Evolutionary conservation across 2,797 vertebrate genomes (phyloP).

Genomic region (Pagetopsis macropterus): DNA sequence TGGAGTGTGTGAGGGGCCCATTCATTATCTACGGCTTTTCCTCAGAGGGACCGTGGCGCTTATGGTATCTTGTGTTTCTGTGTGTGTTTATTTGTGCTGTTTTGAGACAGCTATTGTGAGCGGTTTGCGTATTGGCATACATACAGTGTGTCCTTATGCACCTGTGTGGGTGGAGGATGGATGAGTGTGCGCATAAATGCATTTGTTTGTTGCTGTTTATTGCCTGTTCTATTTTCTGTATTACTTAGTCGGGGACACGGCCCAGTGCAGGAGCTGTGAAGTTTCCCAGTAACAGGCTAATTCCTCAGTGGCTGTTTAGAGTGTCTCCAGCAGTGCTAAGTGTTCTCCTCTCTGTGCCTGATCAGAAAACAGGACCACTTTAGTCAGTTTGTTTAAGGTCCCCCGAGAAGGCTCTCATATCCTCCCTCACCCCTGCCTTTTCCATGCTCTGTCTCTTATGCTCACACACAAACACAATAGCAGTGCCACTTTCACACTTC

Average conservation of each 20-base stretch:
- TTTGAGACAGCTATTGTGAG: slow-evolving; percentile 34
- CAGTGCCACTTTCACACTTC: slow-evolving; percentile 15
- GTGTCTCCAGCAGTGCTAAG: slow-evolving; percentile 80
- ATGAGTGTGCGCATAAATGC: slow-evolving; percentile 24
- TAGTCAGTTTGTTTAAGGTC: slow-evolving; percentile 83
- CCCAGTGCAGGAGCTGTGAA: slow-evolving; percentile 72
- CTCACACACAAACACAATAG: slow-evolving; percentile 11
- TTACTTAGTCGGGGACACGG: slow-evolving; percentile 65
- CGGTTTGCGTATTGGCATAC: slow-evolving; percentile 39
- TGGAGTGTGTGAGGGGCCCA: slow-evolving; percentile 63
- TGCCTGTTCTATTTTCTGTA: slow-evolving; percentile 72
- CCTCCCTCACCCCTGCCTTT: slow-evolving; percentile 64
- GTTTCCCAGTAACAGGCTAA: slow-evolving; percentile 78
- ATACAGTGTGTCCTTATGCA: slow-evolving; percentile 38
- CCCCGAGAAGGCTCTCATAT: slow-evolving; percentile 78
- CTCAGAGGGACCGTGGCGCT: slow-evolving; percentile 52
- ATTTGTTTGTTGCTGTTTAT: slow-evolving; percentile 69
- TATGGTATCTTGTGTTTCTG: slow-evolving; percentile 49
- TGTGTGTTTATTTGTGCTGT: slow-evolving; percentile 58
- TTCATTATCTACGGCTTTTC: slow-evolving; percentile 70
- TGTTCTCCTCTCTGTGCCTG: slow-evolving; percentile 79
- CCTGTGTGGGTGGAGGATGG: slow-evolving; percentile 36
- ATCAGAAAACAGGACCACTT: slow-evolving; percentile 84
- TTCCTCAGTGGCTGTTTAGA: slow-evolving; percentile 83
- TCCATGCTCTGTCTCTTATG: slow-evolving; percentile 30